Percentiles rank a stretch among this genome's conserved stretches.
Conservation (phyloP, 2,888 invertebrate species). For the Nematopogon swammerdamellus region DNA sequence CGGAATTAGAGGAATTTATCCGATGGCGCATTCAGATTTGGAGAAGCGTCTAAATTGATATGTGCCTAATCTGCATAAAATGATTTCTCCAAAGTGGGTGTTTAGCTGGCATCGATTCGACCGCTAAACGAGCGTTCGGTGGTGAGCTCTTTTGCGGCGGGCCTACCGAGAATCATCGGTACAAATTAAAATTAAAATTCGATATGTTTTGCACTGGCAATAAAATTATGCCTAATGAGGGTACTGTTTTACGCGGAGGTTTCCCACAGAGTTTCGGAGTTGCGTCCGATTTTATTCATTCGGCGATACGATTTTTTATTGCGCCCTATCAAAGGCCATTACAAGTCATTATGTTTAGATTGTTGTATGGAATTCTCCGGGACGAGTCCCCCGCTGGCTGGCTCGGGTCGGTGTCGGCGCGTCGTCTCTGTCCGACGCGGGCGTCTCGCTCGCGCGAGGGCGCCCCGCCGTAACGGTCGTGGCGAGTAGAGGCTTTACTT, state of each 20-base stretch:
- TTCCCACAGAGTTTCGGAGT: background rate
- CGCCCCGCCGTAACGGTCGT: background rate
- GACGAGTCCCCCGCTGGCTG: constrained; percentile 36
- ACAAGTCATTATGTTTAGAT: constrained; percentile 38
- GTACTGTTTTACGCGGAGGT: constrained; percentile 12
- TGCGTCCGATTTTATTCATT: background rate
- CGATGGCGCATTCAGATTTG: background rate
- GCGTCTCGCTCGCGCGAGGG: background rate
- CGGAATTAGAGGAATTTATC: background rate
- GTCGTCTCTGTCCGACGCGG: background rate
- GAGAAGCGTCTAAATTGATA: background rate
- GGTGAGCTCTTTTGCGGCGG: background rate
- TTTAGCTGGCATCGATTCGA: background rate
- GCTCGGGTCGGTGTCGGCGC: constrained; percentile 12
- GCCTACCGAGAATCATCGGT: background rate
- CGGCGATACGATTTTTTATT: constrained; percentile 19
- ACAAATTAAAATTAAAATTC: background rate
- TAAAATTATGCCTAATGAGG: constrained; percentile 13
- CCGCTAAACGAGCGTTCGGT: too few relatives aligned
- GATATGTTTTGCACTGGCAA: constrained; percentile 10
- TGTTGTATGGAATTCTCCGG: constrained; percentile 30
- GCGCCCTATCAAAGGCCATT: constrained; percentile 35
- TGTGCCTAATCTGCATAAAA: background rate
- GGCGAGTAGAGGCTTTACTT: background rate
- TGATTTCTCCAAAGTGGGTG: background rate